phyloP scores from a whole-genome alignment of 2,113 vertebrate species.

The Xiphorhynchus elegans region DNA sequence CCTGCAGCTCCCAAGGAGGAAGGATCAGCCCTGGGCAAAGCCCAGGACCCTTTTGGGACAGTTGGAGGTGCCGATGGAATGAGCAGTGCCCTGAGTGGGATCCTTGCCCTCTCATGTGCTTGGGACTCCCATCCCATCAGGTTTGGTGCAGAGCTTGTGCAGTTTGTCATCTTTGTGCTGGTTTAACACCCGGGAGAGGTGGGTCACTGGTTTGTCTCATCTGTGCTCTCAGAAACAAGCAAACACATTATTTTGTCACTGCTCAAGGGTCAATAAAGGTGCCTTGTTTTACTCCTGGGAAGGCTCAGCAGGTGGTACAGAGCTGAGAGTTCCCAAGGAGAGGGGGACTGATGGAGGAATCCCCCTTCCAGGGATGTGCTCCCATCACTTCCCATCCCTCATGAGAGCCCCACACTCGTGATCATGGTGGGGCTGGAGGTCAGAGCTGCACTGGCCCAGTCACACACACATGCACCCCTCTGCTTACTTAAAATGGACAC shows the following conservation, averaged over 20 bases:
- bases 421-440: neutral
- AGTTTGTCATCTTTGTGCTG: neutral
- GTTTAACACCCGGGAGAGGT: neutral
- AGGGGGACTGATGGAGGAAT: rapidly evolving
- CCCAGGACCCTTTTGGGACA: neutral
- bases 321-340: neutral
- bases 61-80: rapidly evolving
- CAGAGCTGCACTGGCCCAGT: neutral
- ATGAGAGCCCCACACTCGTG: neutral
- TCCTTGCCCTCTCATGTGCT: rapidly evolving
- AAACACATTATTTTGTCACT: neutral
- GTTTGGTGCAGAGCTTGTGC: neutral
- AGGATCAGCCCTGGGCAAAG: neutral
- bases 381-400: no score
- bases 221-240: neutral
- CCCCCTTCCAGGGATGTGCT: neutral
- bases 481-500: neutral
- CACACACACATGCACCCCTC: neutral
- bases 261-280: neutral
- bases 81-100: neutral
- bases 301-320: neutral
- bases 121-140: neutral
- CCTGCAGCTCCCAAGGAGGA: neutral
- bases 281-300: neutral
- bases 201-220: neutral